A percentile compares a stretch with the other conserved stretches of the same genome.
phyloP scores from a whole-genome alignment of 2,113 vertebrate species.

The Malaclemys terrapin region DNA sequence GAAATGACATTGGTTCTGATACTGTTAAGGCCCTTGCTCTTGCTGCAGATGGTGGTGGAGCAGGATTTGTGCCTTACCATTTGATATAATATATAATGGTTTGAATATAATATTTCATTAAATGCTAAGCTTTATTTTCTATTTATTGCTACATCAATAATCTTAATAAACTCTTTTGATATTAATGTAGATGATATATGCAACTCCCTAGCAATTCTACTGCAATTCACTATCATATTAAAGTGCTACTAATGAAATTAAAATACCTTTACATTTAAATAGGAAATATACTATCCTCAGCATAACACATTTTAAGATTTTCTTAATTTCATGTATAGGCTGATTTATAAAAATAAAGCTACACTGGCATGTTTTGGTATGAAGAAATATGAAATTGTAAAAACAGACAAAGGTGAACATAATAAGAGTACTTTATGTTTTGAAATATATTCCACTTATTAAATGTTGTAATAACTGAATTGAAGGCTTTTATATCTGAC shows the following conservation, averaged over 20 bases:
- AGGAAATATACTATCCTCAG: not conserved
- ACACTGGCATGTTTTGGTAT: not conserved
- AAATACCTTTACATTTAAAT: not conserved
- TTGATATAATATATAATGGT: not conserved
- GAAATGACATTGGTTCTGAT: constrained; percentile 14
- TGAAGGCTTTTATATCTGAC: not conserved
- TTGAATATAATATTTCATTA: not conserved
- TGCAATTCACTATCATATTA: not conserved
- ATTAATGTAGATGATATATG: not conserved
- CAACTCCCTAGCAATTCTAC: not conserved
- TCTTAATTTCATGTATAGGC: not conserved
- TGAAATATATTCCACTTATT: not conserved
- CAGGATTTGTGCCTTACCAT: not conserved
- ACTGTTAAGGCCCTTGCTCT: not conserved
- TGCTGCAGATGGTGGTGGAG: not conserved
- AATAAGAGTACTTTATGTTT: not conserved
- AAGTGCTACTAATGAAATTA: not conserved
- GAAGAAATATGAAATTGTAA: not conserved
- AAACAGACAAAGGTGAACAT: not conserved
- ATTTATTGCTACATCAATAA: not conserved
- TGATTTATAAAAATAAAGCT: not conserved
- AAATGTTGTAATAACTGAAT: not conserved
- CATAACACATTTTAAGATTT: not conserved
- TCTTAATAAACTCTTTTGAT: not conserved
- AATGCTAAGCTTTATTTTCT: not conserved